A percentile compares a stretch with the other conserved stretches of the same genome.
Evolutionary conservation across 2,797 vertebrate genomes (phyloP).

Genomic region (Diplodus puntazzo): DNA sequence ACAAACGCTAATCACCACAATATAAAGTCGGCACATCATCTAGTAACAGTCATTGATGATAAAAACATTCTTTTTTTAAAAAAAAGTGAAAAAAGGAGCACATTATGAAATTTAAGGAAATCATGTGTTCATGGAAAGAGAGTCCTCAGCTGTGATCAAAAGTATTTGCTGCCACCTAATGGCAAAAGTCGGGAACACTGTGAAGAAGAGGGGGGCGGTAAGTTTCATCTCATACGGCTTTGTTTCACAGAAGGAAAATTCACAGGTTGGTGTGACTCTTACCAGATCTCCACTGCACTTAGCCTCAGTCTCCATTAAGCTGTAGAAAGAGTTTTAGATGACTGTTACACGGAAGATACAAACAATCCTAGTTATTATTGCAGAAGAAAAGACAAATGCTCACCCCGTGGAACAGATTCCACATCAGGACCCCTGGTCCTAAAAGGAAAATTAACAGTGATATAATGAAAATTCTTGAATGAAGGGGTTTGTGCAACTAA

Average conservation of each 20-base stretch:
- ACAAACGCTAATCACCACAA: conserved; percentile 45
- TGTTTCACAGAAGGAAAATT: background rate
- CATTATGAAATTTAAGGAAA: conserved; percentile 49
- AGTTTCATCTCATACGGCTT: background rate
- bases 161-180: conserved; percentile 68
- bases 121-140: conserved; percentile 53
- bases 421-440: conserved; percentile 82
- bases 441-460: conserved; percentile 1
- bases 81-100: conserved; percentile 23
- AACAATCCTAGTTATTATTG: background rate
- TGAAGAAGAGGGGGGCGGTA: background rate
- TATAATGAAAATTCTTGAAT: too few relatives aligned
- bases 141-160: conserved; percentile 48
- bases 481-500: too few relatives aligned
- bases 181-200: conserved; percentile 54
- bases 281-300: conserved; percentile 35
- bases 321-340: conserved; percentile 42
- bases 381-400: conserved; percentile 37
- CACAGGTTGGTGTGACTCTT: conserved; percentile 12
- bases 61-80: conserved; percentile 37
- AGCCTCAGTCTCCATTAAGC: conserved; percentile 27
- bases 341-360: background rate
- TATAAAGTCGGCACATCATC: conserved; percentile 37
- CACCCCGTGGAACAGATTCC: conserved; percentile 85
- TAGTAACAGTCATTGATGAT: conserved; percentile 31